Base-by-base conservation (phyloP, 2,113 vertebrate genomes). In the Epinephelus cyanopodus region DNA sequence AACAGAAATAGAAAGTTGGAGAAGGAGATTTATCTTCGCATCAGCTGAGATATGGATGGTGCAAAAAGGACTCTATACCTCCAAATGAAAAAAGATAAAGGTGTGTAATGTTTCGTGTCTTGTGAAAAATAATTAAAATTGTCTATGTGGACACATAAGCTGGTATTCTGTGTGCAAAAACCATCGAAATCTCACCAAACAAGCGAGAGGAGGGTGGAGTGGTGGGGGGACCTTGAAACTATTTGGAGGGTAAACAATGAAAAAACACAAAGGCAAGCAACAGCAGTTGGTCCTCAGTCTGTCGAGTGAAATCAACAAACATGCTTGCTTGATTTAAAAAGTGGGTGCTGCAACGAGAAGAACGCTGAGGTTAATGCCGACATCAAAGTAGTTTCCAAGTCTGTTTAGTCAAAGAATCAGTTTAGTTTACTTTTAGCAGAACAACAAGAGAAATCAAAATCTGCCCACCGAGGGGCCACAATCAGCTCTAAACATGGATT, bases 241-340 rank as follows among this genome's bases (percentile, higher is more conserved):
- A 80, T 89, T 90, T 90, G 47, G 29, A 77, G n/a, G 79, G 74
- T 79, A 91, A 89, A 91, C 71, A 88, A 53, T 70, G 56, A 39
- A 48, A 61, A 76, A 69, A 62, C 29, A 63, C 65, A 62, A 82
- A 89, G 45, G 39, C 79, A 83, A 87, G 57, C 58, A 84, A 39
- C 54, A 68, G 45, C 87, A 88, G 84, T 83, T 87, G 69, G 86
- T 88, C 65, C 15, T 70, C 86, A 74, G 54, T 85, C 65, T 93
- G 87, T 58, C 70, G 52, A n/a, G 78, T 1, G 19, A 54, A 48
- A 65, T 80, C 72, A 65, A 50, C 67, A 79, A 87, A 79, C 81
- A 79, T 42, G 87, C 15, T 74, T 29, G 57, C 52, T 74, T 69
- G 82, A 76, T 83, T 89, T 62, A 81, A 81, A 82, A 79, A 87